Conservation (phyloP, 2,888 invertebrate genomes). For the Litoditis marina region DNA sequence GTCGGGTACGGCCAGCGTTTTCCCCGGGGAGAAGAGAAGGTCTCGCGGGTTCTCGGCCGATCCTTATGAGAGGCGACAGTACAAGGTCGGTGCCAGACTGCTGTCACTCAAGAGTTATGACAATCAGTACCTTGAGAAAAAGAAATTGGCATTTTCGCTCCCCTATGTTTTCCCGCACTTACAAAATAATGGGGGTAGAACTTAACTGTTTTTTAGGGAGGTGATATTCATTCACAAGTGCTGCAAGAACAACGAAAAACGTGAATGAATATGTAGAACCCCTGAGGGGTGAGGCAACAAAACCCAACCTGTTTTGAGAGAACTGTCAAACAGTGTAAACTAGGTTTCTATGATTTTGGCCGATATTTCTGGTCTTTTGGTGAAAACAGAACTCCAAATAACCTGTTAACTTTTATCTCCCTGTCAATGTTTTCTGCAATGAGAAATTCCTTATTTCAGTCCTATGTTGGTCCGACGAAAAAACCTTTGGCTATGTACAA, state of each 20-base stretch:
- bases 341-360: too few species aligned
- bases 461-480: constrained; percentile 13
- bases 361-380: too few species aligned
- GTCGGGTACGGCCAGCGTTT: constrained; percentile 11
- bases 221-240: too few species aligned
- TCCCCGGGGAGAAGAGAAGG: constrained; percentile 15
- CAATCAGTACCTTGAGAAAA: neutral
- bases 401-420: too few species aligned
- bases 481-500: constrained; percentile 44
- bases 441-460: constrained; percentile 5
- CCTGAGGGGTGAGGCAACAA: too few species aligned
- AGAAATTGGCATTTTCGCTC: neutral
- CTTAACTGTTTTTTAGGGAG: too few species aligned
- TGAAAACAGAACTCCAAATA: too few species aligned
- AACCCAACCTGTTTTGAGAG: too few species aligned
- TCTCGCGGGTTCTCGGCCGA: constrained; percentile 43
- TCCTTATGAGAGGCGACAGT: constrained; percentile 26
- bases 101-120: neutral
- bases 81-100: neutral
- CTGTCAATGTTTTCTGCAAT: neutral
- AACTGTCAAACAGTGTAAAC: too few species aligned
- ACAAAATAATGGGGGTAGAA: too few species aligned
- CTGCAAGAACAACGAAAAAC: too few species aligned
- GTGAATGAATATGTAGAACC: too few species aligned
- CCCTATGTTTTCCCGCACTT: neutral